Base-by-base conservation (phyloP, 2,797 vertebrate genomes). In the Buceros bicornis region DNA sequence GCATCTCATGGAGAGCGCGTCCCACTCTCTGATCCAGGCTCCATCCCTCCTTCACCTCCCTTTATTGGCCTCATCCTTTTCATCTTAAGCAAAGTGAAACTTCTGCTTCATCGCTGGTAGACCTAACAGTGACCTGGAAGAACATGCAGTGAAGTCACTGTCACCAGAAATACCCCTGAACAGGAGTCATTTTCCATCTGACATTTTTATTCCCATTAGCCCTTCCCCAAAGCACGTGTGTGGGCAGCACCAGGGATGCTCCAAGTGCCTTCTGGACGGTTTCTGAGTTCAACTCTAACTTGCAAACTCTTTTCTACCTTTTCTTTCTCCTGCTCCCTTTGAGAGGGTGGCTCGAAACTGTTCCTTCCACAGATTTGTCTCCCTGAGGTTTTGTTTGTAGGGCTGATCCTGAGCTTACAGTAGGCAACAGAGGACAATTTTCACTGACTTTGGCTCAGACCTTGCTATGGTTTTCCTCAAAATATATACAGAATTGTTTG, bases 1-100 rank as follows among this genome's bases (percentile, higher is more conserved):
- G 40, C 29, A 13, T 10, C 11, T 71, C 19, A 1, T 11, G 45
- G 61, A 16, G 5, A 16, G 15, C 0, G 2, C 2, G 1, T n/a
- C 19, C 37, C 6, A 2, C 10, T 18, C 43, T 58, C 58, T 33
- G 8, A 43, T 6, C 40, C 53, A 28, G 29, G 11, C n/a, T 53
- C 17, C 28, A 19, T 35, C 31, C 16, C 33, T 56, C 64, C 14
- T 19, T 45, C 19, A 17, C 29, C 22, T 43, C 13, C 57, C 45
- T 37, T 18, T 28, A 10, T 3, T 50, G 37, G 8, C 31, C 67
- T 35, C 29, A 48, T 21, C 51, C 37, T 33, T 48, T 40, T 47
- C 10, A 20, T 8, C 1, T 0, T 11, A 61, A 80, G 31, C 6
- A 13, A n/a, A 37, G 60, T 3, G n/a, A 16, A 16, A 24, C 29